Percentiles rank a stretch among this genome's conserved stretches.
Conservation (phyloP, 2,797 vertebrate genomes). For the Danio kyathit region DNA sequence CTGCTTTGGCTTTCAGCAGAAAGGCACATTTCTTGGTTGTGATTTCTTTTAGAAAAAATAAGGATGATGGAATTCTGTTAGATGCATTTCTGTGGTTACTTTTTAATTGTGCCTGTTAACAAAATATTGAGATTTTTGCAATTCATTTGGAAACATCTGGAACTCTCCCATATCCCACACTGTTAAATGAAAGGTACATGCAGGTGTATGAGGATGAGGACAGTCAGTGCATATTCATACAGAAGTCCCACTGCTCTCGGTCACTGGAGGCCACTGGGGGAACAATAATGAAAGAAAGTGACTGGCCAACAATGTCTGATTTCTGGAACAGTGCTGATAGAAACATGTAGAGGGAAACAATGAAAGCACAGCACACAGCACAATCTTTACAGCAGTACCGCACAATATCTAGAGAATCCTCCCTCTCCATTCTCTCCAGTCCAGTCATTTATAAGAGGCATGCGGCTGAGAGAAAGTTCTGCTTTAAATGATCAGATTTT, state of each 20-base stretch:
- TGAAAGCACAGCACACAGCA: slow-evolving; percentile 62
- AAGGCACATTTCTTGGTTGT: neutral
- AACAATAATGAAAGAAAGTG: slow-evolving; percentile 43
- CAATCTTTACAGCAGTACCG: slow-evolving; percentile 49
- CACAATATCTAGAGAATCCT: slow-evolving; percentile 42
- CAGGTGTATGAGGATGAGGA: neutral
- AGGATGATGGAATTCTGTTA: neutral
- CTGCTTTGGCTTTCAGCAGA: too few relatives aligned
- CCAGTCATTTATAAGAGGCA: slow-evolving; percentile 17
- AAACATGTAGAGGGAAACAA: slow-evolving; percentile 68
- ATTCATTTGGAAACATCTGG: slow-evolving; percentile 6
- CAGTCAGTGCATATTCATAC: neutral
- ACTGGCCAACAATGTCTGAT: slow-evolving; percentile 69
- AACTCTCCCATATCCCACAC: neutral
- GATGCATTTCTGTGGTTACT: neutral
- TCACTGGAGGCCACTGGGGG: slow-evolving; percentile 18
- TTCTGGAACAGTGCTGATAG: slow-evolving; percentile 77
- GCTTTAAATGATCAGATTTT: slow-evolving; percentile 2
- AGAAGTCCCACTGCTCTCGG: neutral
- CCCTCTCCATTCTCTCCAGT: slow-evolving; percentile 40
- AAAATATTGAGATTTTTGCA: neutral
- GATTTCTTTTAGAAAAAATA: neutral
- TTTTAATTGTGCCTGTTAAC: neutral
- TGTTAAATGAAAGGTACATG: neutral
- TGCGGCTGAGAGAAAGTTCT: slow-evolving; percentile 10